phyloP scores from a whole-genome alignment of 92 coral and sea anemone genomes.

The Palythoa heliodiscus region DNA sequence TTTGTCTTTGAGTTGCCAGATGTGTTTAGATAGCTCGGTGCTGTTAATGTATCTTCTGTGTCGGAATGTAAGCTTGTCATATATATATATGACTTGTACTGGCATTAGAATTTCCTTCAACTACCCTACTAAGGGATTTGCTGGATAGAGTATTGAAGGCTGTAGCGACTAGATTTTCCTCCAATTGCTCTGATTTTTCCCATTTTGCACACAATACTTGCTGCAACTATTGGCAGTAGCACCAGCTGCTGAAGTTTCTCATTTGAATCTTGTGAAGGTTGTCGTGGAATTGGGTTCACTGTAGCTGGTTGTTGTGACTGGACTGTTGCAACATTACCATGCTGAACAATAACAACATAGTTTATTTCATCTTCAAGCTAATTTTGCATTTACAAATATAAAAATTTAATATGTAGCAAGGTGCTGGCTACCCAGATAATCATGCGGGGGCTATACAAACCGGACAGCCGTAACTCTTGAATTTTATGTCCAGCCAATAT shows the following conservation, averaged over 20 bases:
- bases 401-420: too few relatives aligned
- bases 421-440: too few relatives aligned
- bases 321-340: slow-evolving; percentile 5
- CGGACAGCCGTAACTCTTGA: too few relatives aligned
- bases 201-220: not conserved
- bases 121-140: not conserved
- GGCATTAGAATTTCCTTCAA: not conserved
- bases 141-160: slow-evolving; percentile 2
- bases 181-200: slow-evolving; percentile 13
- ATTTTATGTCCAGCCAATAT: slow-evolving; percentile 40
- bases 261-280: not conserved
- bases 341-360: too few relatives aligned
- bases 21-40: too few relatives aligned
- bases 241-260: slow-evolving; percentile 38
- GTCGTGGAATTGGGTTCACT: not conserved
- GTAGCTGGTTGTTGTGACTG: not conserved
- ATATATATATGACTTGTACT: not conserved
- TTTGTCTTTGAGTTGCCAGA: too few relatives aligned
- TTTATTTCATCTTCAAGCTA: too few relatives aligned
- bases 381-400: too few relatives aligned
- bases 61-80: too few relatives aligned
- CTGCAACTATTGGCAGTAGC: slow-evolving; percentile 14
- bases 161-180: slow-evolving; percentile 1
- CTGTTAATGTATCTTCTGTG: too few relatives aligned
- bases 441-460: too few relatives aligned